Conservation (phyloP, 2,888 invertebrate genomes). For the Taenaris catops region DNA sequence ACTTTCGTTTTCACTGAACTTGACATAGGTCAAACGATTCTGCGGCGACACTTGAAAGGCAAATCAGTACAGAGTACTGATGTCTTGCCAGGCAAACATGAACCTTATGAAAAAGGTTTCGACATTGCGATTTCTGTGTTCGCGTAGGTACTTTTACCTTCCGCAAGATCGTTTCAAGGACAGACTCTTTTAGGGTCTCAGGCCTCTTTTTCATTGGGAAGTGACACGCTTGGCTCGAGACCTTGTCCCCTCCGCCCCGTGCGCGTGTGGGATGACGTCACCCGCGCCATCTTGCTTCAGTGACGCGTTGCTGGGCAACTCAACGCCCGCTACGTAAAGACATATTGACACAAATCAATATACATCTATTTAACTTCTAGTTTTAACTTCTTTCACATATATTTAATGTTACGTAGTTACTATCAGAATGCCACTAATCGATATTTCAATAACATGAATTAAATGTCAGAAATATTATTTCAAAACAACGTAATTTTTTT, state of each 20-base stretch:
- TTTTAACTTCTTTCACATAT: no score
- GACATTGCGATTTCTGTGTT: slow-evolving; percentile 26
- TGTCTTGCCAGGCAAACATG: slow-evolving; percentile 39
- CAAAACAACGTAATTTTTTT: no score
- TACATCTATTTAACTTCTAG: no score
- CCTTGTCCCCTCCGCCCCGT: slow-evolving; percentile 50
- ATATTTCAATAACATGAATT: no score
- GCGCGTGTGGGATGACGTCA: slow-evolving; percentile 61
- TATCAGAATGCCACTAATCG: not conserved
- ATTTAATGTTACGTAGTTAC: not conserved
- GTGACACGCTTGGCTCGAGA: slow-evolving; percentile 64
- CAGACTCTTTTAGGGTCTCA: slow-evolving; percentile 49
- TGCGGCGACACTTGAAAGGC: slow-evolving; percentile 35
- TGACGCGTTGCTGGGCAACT: slow-evolving; percentile 71
- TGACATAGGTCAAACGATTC: slow-evolving; percentile 47
- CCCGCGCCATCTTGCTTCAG: slow-evolving; percentile 71
- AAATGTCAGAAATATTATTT: no score
- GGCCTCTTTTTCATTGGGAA: slow-evolving; percentile 71
- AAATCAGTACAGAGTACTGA: slow-evolving; percentile 34
- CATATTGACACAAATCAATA: slow-evolving; percentile 19
- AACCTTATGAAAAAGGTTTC: slow-evolving; percentile 24
- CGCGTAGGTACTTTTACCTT: slow-evolving; percentile 42
- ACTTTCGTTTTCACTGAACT: slow-evolving; percentile 66
- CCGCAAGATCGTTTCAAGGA: slow-evolving; percentile 57
- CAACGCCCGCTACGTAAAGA: slow-evolving; percentile 47